These are phyloP conservation scores for Synergus gifuensis DNA, from an alignment of 2,888 invertebrate species.

Conservation along the genomic window DNA sequence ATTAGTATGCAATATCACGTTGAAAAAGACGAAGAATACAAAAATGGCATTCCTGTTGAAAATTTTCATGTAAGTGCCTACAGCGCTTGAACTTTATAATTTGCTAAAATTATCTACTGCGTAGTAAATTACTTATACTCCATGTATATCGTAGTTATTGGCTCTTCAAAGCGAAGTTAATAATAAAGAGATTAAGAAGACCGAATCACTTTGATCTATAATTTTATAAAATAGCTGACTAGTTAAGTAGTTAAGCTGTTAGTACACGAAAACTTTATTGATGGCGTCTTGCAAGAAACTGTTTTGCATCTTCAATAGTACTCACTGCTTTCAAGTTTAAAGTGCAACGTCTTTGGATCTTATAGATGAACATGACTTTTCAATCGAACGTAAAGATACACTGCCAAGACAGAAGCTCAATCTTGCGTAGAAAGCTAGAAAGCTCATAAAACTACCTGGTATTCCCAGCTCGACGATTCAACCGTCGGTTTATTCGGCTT, in stretches of 20 bases:
- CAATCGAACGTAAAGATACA: neutral
- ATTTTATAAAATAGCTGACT: neutral
- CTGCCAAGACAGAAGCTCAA: neutral
- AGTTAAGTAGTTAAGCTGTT: neutral
- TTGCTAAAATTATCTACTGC: neutral
- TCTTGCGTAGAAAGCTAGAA: neutral
- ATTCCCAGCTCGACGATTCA: neutral
- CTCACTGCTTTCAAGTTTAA: neutral
- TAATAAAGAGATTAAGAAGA: neutral
- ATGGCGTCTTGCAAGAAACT: neutral
- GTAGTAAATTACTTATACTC: no score
- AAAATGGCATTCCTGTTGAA: neutral
- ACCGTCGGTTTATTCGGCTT: neutral
- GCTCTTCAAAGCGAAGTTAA: neutral
- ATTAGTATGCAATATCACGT: constrained; percentile 12
- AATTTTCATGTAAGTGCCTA: neutral
- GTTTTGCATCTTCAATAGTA: neutral
- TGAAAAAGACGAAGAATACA: neutral
- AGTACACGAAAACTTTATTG: neutral
- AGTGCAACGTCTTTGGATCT: neutral
- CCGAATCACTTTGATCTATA: neutral
- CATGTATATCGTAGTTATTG: neutral
- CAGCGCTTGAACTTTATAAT: neutral
- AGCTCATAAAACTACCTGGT: neutral
- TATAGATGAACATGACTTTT: neutral